Evolutionary conservation across 2,888 invertebrate species (phyloP).

Genomic region (Eupithecia insigniata): DNA sequence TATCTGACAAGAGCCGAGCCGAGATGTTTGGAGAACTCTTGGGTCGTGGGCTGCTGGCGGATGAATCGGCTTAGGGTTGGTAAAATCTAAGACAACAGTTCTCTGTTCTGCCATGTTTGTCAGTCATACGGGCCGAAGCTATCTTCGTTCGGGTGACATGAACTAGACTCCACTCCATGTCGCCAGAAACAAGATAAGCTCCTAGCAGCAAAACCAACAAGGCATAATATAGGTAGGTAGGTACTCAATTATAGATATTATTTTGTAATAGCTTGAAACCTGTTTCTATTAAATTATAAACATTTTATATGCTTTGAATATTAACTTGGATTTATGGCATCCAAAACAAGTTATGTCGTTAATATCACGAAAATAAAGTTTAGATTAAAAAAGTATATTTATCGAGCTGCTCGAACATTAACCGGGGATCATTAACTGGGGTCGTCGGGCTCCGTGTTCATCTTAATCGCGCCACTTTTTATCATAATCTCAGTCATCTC

Average conservation of each 20-base stretch:
- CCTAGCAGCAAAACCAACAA: background rate
- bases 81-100: background rate
- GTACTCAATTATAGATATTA: background rate
- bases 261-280: background rate
- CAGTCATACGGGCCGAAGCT: background rate
- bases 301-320: background rate
- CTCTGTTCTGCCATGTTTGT: background rate
- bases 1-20: too few species aligned
- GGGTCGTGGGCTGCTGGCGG: background rate
- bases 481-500: background rate
- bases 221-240: too few species aligned
- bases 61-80: background rate
- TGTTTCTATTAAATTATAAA: background rate
- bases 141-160: too few species aligned
- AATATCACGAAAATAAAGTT: background rate
- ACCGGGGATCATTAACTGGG: background rate
- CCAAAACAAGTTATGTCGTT: background rate
- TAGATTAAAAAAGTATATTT: background rate
- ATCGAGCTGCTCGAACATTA: background rate
- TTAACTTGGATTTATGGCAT: conserved; percentile 15
- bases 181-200: background rate
- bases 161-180: background rate
- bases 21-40: too few species aligned
- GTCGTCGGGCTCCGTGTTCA: background rate
- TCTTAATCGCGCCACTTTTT: background rate